Percentiles rank a stretch among this genome's conserved stretches.
phyloP scores from a whole-genome alignment of 2,888 invertebrate species.

The Liodrosophila aerea region DNA sequence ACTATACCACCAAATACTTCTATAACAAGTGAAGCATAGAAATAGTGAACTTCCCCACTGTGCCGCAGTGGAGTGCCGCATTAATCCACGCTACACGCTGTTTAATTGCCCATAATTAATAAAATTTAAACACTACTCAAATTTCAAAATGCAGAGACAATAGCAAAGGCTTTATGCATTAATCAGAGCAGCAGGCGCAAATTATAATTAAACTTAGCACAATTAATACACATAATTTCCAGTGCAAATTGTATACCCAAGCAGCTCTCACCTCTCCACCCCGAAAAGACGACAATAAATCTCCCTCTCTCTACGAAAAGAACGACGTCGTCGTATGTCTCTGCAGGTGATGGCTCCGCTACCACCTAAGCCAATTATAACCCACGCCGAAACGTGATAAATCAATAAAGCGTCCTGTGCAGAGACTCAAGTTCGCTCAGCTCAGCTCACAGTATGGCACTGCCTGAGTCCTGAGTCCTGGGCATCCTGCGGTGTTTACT shows the following conservation, averaged over 20 bases:
- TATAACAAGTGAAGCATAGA: no score
- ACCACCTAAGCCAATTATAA: slow-evolving; percentile 59
- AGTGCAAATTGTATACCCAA: not conserved
- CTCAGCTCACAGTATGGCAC: no score
- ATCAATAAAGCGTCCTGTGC: slow-evolving; percentile 63
- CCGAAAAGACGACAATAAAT: slow-evolving; percentile 51
- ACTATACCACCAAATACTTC: no score
- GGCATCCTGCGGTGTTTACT: slow-evolving; percentile 11
- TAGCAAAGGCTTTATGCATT: slow-evolving; percentile 36
- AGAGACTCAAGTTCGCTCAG: slow-evolving; percentile 17
- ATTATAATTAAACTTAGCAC: slow-evolving; percentile 50
- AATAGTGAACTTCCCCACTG: no score
- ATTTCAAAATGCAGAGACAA: slow-evolving; percentile 27
- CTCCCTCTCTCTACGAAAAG: slow-evolving; percentile 23
- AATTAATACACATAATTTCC: slow-evolving; percentile 34
- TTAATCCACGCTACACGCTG: slow-evolving; percentile 19
- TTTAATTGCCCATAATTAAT: slow-evolving; percentile 68
- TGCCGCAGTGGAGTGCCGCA: no score
- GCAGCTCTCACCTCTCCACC: not conserved
- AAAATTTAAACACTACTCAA: slow-evolving; percentile 54
- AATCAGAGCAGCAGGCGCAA: slow-evolving; percentile 42
- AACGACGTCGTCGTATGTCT: slow-evolving; percentile 23
- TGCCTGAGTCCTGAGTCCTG: no score
- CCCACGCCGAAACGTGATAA: slow-evolving; percentile 62
- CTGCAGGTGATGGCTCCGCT: slow-evolving; percentile 46